These are phyloP conservation scores for Scaeva pyrastri DNA, from an alignment of 2,888 invertebrate species.

Conservation along the genomic window DNA sequence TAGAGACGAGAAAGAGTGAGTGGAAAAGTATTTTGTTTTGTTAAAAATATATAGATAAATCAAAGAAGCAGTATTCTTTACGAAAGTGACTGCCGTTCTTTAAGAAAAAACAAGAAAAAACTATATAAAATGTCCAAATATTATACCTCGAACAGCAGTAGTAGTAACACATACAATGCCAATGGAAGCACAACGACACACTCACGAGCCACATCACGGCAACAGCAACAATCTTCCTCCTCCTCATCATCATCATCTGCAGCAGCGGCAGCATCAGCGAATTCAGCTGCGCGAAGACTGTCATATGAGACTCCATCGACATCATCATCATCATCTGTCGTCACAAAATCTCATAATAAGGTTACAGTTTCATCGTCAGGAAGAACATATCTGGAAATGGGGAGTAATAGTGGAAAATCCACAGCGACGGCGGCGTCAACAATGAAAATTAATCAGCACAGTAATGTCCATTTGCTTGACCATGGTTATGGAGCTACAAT, in stretches of 20 bases:
- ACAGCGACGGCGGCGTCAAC: slow-evolving; percentile 52
- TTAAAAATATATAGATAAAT: slow-evolving; percentile 1
- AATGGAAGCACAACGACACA: slow-evolving; percentile 77
- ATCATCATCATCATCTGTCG: slow-evolving; percentile 50
- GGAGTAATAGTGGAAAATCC: slow-evolving; percentile 48
- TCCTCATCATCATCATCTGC: slow-evolving; percentile 68
- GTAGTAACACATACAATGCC: slow-evolving; percentile 74
- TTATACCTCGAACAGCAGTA: slow-evolving; percentile 70
- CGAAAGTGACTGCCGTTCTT: slow-evolving; percentile 46
- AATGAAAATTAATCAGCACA: slow-evolving; percentile 85
- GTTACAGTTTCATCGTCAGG: slow-evolving; percentile 63
- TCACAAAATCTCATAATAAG: slow-evolving; percentile 50
- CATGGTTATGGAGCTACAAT: slow-evolving; percentile 95
- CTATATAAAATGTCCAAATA: slow-evolving; percentile 72
- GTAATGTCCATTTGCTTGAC: slow-evolving; percentile 88
- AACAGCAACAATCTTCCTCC: slow-evolving; percentile 59
- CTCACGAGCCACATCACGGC: slow-evolving; percentile 68
- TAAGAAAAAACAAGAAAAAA: slow-evolving; percentile 13
- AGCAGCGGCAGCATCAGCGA: slow-evolving; percentile 77
- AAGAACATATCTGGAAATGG: slow-evolving; percentile 65
- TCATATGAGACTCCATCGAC: slow-evolving; percentile 71
- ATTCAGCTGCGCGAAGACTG: slow-evolving; percentile 72
- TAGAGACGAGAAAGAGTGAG: slow-evolving; percentile 13
- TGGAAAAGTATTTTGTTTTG: slow-evolving; percentile 30
- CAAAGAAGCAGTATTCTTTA: slow-evolving; percentile 56